A percentile compares a stretch with the other conserved stretches of the same genome.
phyloP scores from a whole-genome alignment of 2,888 invertebrate species.

The Heliconius charithonia region DNA sequence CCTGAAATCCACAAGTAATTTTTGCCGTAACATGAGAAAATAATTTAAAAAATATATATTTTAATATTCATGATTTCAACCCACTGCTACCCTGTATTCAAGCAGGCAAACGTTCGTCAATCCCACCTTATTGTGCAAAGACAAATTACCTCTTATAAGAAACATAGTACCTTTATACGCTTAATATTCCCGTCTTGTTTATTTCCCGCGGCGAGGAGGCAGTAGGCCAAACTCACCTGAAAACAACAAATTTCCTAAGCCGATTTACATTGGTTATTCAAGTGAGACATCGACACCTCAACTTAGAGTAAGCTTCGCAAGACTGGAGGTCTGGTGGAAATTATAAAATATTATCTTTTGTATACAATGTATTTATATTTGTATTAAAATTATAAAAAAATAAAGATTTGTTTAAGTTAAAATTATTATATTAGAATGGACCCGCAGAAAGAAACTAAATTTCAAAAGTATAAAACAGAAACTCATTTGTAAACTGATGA shows the following conservation, averaged over 20 bases:
- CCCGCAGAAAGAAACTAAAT: too few relatives aligned
- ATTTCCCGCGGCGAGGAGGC: not conserved
- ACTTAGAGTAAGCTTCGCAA: not conserved
- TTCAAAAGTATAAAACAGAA: too few relatives aligned
- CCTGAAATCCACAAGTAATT: too few relatives aligned
- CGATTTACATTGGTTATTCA: slow-evolving; percentile 16
- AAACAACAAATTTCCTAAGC: slow-evolving; percentile 14
- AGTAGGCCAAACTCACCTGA: not conserved
- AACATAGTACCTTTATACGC: not conserved
- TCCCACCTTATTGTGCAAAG: not conserved
- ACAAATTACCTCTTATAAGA: not conserved
- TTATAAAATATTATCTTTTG: not conserved
- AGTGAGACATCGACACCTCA: not conserved
- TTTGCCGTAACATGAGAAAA: too few relatives aligned
- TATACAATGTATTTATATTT: too few relatives aligned
- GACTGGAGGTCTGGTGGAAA: not conserved
- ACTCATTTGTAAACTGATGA: too few relatives aligned
- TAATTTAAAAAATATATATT: too few relatives aligned
- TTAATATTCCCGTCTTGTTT: slow-evolving; percentile 14
- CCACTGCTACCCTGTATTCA: not conserved
- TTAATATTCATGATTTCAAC: not conserved
- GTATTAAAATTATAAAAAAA: too few relatives aligned
- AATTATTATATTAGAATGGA: too few relatives aligned
- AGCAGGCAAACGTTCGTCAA: not conserved
- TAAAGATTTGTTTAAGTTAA: too few relatives aligned